These are phyloP conservation scores for Campylorhamphus procurvoides DNA, from an alignment of 2,113 vertebrate species.

Conservation along the genomic window DNA sequence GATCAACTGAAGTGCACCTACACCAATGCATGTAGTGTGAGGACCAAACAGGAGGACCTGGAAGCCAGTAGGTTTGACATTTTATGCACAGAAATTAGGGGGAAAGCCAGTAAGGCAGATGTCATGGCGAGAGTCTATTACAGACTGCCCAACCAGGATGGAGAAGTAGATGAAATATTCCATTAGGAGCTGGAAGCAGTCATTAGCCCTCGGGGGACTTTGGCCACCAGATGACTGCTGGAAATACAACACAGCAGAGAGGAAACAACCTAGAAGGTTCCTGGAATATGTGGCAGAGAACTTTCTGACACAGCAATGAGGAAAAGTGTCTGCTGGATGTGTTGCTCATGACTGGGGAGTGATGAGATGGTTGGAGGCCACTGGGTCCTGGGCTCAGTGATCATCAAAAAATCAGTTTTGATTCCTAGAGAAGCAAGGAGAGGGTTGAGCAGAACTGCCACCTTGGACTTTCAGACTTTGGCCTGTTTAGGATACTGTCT, in stretches of 20 bases:
- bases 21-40: not conserved
- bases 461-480: not conserved
- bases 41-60: not conserved
- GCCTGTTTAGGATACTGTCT: not conserved
- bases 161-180: not conserved
- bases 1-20: not conserved
- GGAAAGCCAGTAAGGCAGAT: not conserved
- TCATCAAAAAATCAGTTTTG: not conserved
- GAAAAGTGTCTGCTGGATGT: not conserved
- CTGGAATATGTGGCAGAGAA: not conserved
- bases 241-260: not conserved
- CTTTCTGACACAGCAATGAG: not conserved
- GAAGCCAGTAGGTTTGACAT: not conserved
- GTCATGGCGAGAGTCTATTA: not conserved
- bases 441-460: not conserved
- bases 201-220: rapidly evolving
- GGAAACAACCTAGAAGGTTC: not conserved
- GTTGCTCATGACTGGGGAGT: not conserved
- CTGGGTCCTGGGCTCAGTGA: not conserved
- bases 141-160: not conserved
- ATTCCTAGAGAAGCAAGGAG: not conserved
- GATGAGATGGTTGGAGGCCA: not conserved
- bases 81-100: not conserved
- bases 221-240: not conserved
- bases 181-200: not conserved